A percentile compares a stretch with the other conserved stretches of the same genome.
Conservation (phyloP, 2,113 vertebrate species). For the Cheilinus undulatus region DNA sequence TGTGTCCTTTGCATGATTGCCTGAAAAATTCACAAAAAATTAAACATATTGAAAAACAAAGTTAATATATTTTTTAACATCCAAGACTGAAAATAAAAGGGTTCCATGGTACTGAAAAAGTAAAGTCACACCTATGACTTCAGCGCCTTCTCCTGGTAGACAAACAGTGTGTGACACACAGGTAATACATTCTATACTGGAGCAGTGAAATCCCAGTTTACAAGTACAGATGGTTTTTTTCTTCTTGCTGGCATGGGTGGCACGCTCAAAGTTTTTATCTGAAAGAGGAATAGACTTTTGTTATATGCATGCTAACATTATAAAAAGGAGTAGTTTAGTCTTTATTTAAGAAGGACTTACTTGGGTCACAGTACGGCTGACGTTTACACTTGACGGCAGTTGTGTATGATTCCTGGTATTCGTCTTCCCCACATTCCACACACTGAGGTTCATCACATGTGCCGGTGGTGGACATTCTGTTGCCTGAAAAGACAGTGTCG, state of each 20-base stretch:
- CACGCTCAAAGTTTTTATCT: slow-evolving; percentile 68
- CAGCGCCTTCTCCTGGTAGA: slow-evolving; percentile 25
- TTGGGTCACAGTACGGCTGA: slow-evolving; percentile 78
- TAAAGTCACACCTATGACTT: slow-evolving; percentile 41
- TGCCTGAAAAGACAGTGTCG: slow-evolving; percentile 52
- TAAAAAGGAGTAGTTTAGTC: not conserved
- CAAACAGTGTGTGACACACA: slow-evolving; percentile 68
- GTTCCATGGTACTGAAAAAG: not conserved
- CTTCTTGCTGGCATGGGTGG: fast-evolving
- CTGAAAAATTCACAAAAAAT: slow-evolving; percentile 48
- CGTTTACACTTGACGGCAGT: fast-evolving
- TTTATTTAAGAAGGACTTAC: slow-evolving; percentile 59
- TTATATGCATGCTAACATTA: not conserved
- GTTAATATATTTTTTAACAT: not conserved
- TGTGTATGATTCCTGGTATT: slow-evolving; percentile 71
- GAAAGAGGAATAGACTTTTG: slow-evolving; percentile 14
- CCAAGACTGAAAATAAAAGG: not conserved
- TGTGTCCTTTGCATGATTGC: slow-evolving; percentile 47
- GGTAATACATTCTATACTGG: slow-evolving; percentile 1
- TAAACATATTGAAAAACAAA: not conserved
- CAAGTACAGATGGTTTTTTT: slow-evolving; percentile 45
- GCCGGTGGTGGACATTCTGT: fast-evolving
- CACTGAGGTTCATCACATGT: slow-evolving; percentile 60
- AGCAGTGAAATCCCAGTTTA: slow-evolving; percentile 69
- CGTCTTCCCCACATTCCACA: not conserved